Evolutionary conservation across 2,113 vertebrate genomes (phyloP).

Genomic region (Tragelaphus strepsiceros): DNA sequence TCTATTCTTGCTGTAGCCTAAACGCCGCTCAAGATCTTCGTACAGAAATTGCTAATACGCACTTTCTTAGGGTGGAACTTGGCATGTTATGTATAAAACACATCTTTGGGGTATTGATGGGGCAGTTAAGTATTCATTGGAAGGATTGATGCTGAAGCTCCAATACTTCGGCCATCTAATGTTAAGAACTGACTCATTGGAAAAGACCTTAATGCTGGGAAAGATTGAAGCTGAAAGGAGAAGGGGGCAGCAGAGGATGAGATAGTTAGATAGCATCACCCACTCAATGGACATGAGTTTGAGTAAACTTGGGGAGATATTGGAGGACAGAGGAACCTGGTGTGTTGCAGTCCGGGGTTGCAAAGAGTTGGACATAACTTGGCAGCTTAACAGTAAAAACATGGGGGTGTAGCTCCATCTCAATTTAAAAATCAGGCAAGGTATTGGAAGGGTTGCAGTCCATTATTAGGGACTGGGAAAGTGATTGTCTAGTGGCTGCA

Average conservation of each 20-base stretch:
- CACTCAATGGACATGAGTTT: neutral
- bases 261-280: neutral
- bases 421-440: neutral
- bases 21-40: neutral
- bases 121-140: neutral
- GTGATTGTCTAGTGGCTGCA: neutral
- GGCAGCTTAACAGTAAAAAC: neutral
- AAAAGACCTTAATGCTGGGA: neutral
- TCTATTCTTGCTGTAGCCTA: neutral
- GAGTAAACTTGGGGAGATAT: neutral
- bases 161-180: neutral
- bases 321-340: neutral
- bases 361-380: neutral
- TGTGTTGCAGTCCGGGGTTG: neutral
- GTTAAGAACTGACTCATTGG: neutral
- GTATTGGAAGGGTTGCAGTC: neutral
- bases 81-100: neutral
- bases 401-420: neutral
- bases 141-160: neutral
- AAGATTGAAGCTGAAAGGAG: neutral
- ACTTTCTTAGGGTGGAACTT: neutral
- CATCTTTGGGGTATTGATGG: neutral
- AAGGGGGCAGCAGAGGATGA: neutral
- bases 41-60: neutral
- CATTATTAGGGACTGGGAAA: neutral